Evolutionary conservation across 2,888 invertebrate species (phyloP).

Genomic region (Anagyrus pseudococci): DNA sequence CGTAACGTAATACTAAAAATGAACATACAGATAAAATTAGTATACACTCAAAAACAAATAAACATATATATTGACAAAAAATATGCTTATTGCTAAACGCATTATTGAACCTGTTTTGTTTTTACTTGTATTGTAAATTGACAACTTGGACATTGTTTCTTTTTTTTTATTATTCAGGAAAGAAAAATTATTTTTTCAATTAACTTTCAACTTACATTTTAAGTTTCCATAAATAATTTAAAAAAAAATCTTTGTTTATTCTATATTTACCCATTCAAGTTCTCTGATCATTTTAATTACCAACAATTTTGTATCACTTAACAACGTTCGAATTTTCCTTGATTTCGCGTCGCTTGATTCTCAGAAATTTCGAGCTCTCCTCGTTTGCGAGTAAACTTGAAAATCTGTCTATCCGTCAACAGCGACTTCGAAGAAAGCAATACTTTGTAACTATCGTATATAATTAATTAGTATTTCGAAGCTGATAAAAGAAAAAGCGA

Average conservation of each 20-base stretch:
- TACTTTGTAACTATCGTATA: slow-evolving; percentile 71
- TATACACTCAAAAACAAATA: slow-evolving; percentile 43
- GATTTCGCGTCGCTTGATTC: slow-evolving; percentile 28
- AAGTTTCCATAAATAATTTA: slow-evolving; percentile 9
- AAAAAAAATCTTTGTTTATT: slow-evolving; percentile 1
- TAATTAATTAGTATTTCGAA: slow-evolving; percentile 41
- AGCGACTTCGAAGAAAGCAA: slow-evolving; percentile 65
- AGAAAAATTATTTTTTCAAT: slow-evolving; percentile 7
- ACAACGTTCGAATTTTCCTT: slow-evolving; percentile 38
- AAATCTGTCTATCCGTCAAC: neutral
- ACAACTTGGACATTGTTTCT: slow-evolving; percentile 11
- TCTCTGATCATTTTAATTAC: slow-evolving; percentile 15
- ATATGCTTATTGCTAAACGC: slow-evolving; percentile 28
- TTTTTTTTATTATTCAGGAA: neutral
- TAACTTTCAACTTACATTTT: slow-evolving; percentile 1
- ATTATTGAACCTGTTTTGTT: slow-evolving; percentile 15
- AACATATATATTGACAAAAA: slow-evolving; percentile 26
- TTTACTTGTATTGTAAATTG: slow-evolving; percentile 9
- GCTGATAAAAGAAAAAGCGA: slow-evolving; percentile 34
- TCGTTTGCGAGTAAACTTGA: slow-evolving; percentile 6
- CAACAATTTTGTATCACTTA: slow-evolving; percentile 4
- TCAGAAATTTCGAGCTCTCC: slow-evolving; percentile 1
- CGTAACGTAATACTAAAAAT: slow-evolving; percentile 41
- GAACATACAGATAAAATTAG: slow-evolving; percentile 34
- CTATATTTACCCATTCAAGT: slow-evolving; percentile 8